Evolutionary conservation across 2,888 invertebrate species (phyloP), one percentile per base, ranked within the genome.

Genomic region (Lasioglossum malachurum): DNA sequence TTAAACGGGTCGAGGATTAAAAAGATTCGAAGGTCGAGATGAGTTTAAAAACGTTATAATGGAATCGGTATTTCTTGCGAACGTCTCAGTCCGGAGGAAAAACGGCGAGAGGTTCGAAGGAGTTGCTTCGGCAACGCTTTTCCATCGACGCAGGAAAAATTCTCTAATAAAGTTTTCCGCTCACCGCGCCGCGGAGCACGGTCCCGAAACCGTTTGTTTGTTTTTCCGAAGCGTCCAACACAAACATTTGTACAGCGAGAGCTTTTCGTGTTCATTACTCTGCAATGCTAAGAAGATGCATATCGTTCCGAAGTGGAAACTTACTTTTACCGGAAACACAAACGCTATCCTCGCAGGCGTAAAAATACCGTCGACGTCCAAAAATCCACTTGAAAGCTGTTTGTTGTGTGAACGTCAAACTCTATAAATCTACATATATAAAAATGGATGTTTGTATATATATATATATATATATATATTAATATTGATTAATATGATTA

Each of bases 201-300:
- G 53, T 19, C 19, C 46, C 35, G 31, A n/a, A 53, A 76, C 5
- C 10, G 75, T 60, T 60, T 57, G 75, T 49, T 44, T 80, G 27
- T 80, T 73, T 41, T 74, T 27, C 31, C 41, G 41, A 44, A 76
- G 31, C 46, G 19, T 35, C 53, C 35, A 67, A 71, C 46, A 35
- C 75, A 64, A 76, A 76, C 75, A 83, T 80, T 75, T 80, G 41
- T 19, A 14, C 64, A 16, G n/a, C 64, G 19, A 27, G 31, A 72
- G 74, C 74, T 64, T 78, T 64, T 53, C 53, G 64, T 78, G 27
- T 64, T 83, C 80, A 83, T 83, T 80, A 75, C 46, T 60, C 75
- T 41, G 19, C 23, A 16, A 44, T 31, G 23, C 78, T 35, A 16
- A 19, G 16, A 31, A 19, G 44, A 71, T 53, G 49, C 49, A 53